Evolutionary conservation across 1,140 invertebrate species (phyloP).

Genomic region (Conopomorpha cramerella): DNA sequence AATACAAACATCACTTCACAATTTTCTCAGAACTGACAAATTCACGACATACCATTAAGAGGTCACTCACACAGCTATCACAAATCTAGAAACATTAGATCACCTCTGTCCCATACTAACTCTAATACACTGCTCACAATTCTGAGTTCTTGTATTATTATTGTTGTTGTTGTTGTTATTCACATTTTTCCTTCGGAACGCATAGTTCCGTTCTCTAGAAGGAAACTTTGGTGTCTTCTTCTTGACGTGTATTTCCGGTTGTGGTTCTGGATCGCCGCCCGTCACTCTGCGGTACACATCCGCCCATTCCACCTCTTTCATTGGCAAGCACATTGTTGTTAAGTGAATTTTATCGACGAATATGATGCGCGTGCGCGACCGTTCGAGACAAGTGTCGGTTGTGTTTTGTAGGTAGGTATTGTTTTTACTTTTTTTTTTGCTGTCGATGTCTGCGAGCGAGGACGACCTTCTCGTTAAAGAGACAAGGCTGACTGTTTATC

Average conservation of each 20-base stretch:
- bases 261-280: constrained; percentile 16
- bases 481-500: constrained; percentile 25
- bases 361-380: too few species aligned
- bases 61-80: too few species aligned
- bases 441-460: constrained; percentile 18
- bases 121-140: too few species aligned
- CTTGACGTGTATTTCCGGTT: constrained; percentile 36
- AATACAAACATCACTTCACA: too few species aligned
- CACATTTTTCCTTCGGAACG: constrained; percentile 56
- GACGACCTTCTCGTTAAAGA: constrained; percentile 15
- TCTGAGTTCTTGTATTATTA: too few species aligned
- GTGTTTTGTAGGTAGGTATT: too few species aligned
- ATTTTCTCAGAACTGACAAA: too few species aligned
- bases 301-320: constrained; percentile 42
- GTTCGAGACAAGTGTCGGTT: constrained; percentile 21
- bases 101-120: too few species aligned
- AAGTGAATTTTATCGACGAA: too few species aligned
- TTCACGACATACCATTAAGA: too few species aligned
- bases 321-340: constrained; percentile 35
- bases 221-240: constrained; percentile 71
- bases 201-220: constrained; percentile 69
- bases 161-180: constrained; percentile 47
- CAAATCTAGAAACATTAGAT: too few species aligned
- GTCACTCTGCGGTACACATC: constrained; percentile 31
- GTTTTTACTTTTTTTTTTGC: too few species aligned